phyloP scores from a whole-genome alignment of 2,113 vertebrate genomes.

The Orthonyx spaldingii region DNA sequence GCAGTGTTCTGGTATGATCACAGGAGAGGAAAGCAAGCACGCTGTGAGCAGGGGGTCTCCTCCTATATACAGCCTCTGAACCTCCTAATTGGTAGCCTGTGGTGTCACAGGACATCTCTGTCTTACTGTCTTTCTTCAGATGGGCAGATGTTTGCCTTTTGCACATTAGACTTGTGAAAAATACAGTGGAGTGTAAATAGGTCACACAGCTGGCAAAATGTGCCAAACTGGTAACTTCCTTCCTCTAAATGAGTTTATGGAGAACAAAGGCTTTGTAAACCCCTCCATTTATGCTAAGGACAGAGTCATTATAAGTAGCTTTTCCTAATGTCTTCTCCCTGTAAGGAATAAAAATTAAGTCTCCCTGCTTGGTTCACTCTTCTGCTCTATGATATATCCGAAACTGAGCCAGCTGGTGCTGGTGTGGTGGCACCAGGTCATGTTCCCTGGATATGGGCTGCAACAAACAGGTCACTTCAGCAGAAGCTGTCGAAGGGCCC shows the following conservation, averaged over 20 bases:
- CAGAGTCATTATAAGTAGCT: background rate
- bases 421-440: background rate
- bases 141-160: background rate
- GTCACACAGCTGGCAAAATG: background rate
- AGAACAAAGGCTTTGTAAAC: background rate
- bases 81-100: background rate
- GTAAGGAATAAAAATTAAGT: background rate
- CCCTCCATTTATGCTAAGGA: background rate
- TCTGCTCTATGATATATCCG: background rate
- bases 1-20: background rate
- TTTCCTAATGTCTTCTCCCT: background rate
- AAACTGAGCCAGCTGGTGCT: background rate
- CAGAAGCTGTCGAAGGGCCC: background rate
- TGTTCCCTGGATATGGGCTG: background rate
- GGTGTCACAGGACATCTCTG: background rate
- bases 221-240: background rate
- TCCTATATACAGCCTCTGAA: background rate
- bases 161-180: background rate
- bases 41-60: background rate
- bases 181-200: background rate
- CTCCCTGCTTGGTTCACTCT: background rate
- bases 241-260: background rate
- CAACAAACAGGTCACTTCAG: background rate
- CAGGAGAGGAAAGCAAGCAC: background rate
- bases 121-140: background rate